Evolutionary conservation across 2,797 vertebrate genomes (phyloP), one percentile per base, ranked within the genome.

Genomic region (Capromys pilorides): DNA sequence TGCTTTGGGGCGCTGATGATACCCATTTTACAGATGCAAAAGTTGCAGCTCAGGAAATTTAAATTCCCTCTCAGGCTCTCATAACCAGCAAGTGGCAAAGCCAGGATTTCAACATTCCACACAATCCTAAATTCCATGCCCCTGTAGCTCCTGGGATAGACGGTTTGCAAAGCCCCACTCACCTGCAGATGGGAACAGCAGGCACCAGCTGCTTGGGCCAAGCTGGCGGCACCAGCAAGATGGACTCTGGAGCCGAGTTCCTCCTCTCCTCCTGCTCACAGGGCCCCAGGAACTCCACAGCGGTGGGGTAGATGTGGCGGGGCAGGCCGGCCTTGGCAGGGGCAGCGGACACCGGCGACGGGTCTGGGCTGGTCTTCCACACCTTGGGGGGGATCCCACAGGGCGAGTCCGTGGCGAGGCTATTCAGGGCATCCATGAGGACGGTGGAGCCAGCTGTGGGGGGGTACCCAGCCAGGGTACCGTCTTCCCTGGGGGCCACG

Each of bases 161-260:
- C 4, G 13, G 1, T 5, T 24, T 5, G 8, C n/a, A 6, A 8
- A 84, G 22, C 2, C 31, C 6, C 2, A 67, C 97, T 91, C 98
- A 99, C 99, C 99, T 99, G 99, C 99, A 99, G 97, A 99, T 98
- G 0, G 98, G 98, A 83, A 99, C 98, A 21, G 99, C 98, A 1
- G 99, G 98, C 87, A 99, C 98, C 98, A 99, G 97, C 31, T 99
- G 99, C 97, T 99, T 99, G 94, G 99, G 97, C 99, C 99, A 99
- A 61, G 99, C 98, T 0, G 98, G 99, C 0, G 99, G 99, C 93
- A 99, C 99, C 80, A 99, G 98, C 89, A 99, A 98, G 97, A 99
- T 99, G 5, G 99, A 98, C 95, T 99, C 99, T 0, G 99, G 97
- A 5, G 98, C 98, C 0, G 99, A 97, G 98, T 99, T 99, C 97